phyloP scores from a whole-genome alignment of 2,888 invertebrate species.

The Gymnosoma rotundatum region DNA sequence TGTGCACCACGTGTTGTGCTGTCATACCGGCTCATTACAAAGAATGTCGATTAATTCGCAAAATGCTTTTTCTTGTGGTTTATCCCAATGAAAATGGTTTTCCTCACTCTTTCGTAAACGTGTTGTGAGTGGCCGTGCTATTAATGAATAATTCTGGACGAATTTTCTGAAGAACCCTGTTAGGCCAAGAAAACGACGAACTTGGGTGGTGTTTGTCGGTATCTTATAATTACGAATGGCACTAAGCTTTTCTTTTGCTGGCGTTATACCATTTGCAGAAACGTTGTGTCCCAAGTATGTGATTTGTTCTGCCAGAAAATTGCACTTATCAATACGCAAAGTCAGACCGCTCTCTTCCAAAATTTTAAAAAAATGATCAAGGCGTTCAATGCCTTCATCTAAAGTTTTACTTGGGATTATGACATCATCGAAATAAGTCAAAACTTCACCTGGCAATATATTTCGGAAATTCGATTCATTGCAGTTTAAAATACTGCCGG shows the following conservation, averaged over 20 bases:
- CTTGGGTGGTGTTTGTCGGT: constrained; percentile 51
- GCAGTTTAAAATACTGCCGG: too few species aligned
- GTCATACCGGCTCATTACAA: constrained; percentile 11
- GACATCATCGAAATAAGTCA: constrained; percentile 68
- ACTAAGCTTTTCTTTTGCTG: too few species aligned
- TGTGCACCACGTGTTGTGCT: too few species aligned
- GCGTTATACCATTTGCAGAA: too few species aligned
- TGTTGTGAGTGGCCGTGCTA: constrained; percentile 38
- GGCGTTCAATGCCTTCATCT: constrained; percentile 50
- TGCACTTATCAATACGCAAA: constrained; percentile 27
- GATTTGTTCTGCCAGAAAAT: constrained; percentile 16
- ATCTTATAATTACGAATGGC: neutral
- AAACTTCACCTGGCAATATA: too few species aligned
- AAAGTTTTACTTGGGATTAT: constrained; percentile 64
- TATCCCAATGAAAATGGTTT: neutral
- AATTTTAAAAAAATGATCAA: constrained; percentile 45
- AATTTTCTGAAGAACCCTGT: constrained; percentile 67
- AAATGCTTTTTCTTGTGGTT: constrained; percentile 43
- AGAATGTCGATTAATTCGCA: constrained; percentile 38
- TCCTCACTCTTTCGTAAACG: neutral
- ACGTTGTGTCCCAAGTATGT: constrained; percentile 14
- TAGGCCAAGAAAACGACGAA: constrained; percentile 60
- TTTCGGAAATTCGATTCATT: too few species aligned
- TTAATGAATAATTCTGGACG: constrained; percentile 53
- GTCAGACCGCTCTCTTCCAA: constrained; percentile 28